A percentile compares a stretch with the other conserved stretches of the same genome.
Conservation (phyloP, 2,113 vertebrate species). For the Peromyscus polionotus region DNA sequence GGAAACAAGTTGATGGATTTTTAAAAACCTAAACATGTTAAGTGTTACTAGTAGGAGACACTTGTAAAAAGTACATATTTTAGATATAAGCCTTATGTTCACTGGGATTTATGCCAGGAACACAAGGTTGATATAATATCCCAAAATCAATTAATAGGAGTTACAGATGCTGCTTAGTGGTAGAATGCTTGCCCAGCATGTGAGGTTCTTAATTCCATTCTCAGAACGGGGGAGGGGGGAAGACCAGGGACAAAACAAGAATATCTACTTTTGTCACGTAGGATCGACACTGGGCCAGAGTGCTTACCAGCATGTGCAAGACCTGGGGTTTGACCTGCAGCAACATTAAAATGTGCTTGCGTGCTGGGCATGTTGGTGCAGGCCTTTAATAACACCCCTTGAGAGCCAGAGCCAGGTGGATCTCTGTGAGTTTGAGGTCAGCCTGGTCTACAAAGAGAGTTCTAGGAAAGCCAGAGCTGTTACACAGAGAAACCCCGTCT, state of each 20-base stretch:
- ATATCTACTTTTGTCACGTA: neutral
- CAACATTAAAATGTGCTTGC: neutral
- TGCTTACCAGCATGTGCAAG: neutral
- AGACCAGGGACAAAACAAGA: neutral
- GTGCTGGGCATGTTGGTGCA: neutral
- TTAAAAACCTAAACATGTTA: conserved; percentile 30
- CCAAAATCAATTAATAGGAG: neutral
- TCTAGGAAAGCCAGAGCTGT: neutral
- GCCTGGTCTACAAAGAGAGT: neutral
- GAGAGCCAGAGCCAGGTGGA: neutral
- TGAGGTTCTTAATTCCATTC: neutral
- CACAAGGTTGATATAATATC: neutral
- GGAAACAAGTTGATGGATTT: neutral
- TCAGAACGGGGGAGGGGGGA: neutral
- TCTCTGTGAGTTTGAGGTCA: neutral
- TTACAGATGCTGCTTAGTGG: neutral
- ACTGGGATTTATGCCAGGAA: neutral
- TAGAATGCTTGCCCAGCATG: neutral
- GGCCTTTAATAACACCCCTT: neutral
- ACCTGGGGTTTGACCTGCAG: neutral
- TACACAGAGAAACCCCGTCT: neutral
- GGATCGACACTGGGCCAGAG: neutral
- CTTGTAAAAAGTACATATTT: neutral
- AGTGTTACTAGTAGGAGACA: neutral
- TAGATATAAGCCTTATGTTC: neutral